A percentile compares a stretch with the other conserved stretches of the same genome.
Conservation (phyloP, 2,797 vertebrate species). For the Champsocephalus esox region DNA sequence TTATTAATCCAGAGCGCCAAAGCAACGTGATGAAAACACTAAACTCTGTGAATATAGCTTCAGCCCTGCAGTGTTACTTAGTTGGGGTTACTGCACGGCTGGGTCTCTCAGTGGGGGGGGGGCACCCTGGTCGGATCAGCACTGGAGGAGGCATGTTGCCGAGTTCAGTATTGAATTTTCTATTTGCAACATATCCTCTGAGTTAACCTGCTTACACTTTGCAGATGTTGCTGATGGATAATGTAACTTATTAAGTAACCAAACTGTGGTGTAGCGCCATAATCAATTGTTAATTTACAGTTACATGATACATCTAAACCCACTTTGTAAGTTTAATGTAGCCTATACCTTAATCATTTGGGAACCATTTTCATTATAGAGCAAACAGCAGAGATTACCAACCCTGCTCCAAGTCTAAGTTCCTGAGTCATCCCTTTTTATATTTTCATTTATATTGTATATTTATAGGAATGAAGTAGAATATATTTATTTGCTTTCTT, state of each 20-base stretch:
- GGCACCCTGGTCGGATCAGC: background rate
- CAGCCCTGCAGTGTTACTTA: slow-evolving; percentile 1
- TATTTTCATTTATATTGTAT: background rate
- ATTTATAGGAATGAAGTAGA: background rate
- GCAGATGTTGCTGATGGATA: background rate
- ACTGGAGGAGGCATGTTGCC: slow-evolving; percentile 4
- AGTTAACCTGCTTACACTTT: slow-evolving; percentile 2
- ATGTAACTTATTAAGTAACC: background rate
- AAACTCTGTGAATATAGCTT: background rate
- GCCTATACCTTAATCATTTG: too few species aligned
- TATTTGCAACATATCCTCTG: background rate
- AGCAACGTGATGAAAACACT: background rate
- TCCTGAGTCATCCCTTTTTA: background rate
- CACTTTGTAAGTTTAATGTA: background rate
- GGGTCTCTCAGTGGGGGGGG: slow-evolving; percentile 1
- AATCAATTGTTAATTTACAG: background rate
- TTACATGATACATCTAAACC: background rate
- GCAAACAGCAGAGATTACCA: background rate
- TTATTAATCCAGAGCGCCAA: background rate
- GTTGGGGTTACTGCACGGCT: background rate
- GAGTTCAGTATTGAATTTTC: slow-evolving; percentile 3
- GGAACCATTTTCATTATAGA: background rate
- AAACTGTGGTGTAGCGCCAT: background rate
- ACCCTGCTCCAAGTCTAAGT: background rate
- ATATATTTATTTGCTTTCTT: background rate